phyloP scores from a whole-genome alignment of 2,888 invertebrate species.

The Apotomis capreana region DNA sequence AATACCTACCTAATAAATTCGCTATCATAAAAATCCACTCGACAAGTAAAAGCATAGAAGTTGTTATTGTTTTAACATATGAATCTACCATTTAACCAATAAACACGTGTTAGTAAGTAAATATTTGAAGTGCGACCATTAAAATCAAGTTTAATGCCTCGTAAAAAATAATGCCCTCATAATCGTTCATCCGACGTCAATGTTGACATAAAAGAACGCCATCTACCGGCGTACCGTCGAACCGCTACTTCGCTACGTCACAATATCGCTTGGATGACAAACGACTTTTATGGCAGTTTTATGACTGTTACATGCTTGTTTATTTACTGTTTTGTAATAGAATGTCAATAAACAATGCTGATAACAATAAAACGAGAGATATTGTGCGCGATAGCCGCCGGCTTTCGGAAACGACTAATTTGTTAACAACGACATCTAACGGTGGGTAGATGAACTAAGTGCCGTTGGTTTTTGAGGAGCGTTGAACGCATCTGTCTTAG shows the following conservation, averaged over 20 bases:
- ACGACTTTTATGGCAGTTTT: slow-evolving; percentile 63
- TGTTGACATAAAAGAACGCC: slow-evolving; percentile 72
- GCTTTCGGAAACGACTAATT: slow-evolving; percentile 48
- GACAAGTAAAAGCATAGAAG: slow-evolving; percentile 14
- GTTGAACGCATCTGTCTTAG: slow-evolving; percentile 25
- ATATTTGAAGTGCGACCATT: slow-evolving; percentile 70
- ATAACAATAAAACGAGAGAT: slow-evolving; percentile 63
- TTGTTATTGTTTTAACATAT: slow-evolving; percentile 20
- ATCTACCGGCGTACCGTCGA: slow-evolving; percentile 65
- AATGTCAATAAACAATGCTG: slow-evolving; percentile 72
- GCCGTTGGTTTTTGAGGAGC: slow-evolving; percentile 16
- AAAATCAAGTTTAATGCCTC: slow-evolving; percentile 70
- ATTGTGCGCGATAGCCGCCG: slow-evolving; percentile 55
- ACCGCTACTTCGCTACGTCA: slow-evolving; percentile 70
- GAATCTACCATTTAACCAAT: slow-evolving; percentile 50
- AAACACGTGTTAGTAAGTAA: slow-evolving; percentile 57
- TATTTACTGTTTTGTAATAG: slow-evolving; percentile 75
- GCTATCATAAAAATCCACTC: slow-evolving; percentile 4
- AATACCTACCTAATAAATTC: not conserved
- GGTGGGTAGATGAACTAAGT: slow-evolving; percentile 60
- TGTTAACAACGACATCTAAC: slow-evolving; percentile 67
- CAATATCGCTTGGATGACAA: slow-evolving; percentile 71
- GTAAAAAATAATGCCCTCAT: slow-evolving; percentile 73
- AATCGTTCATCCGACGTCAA: slow-evolving; percentile 70
- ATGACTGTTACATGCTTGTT: slow-evolving; percentile 71